Evolutionary conservation across 2,113 vertebrate species (phyloP), one percentile per base, ranked within the genome.

Genomic region (Galemys pyrenaicus): DNA sequence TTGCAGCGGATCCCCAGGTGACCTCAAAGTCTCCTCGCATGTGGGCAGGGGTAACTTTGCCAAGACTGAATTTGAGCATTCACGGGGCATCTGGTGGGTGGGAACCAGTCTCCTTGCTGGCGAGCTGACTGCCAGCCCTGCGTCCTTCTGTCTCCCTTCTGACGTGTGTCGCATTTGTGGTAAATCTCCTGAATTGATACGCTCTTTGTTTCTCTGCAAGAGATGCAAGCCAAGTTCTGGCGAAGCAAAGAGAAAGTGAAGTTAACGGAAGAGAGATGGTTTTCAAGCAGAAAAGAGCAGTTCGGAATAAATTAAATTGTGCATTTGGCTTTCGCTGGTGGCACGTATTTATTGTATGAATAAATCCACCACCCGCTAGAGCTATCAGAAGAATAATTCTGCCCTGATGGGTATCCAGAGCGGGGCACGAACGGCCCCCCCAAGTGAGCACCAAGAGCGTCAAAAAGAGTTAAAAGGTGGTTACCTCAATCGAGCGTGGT

Each of bases 241-340:
- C 24, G 46, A 92, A 68, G 75, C 3, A 3, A 65, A 83, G 87
- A 79, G 67, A 37, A 83, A 89, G 96, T 56, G 15, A 64, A 79
- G 20, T 80, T 39, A 74, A 44, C 3, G 3, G 90, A 87, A 93
- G 84, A 93, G 62, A 71, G 60, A 79, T 95, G 67, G 60, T 73
- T 92, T 87, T 87, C 87, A 28, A 85, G 54, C 54, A 82, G 91
- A 64, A 93, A 90, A 94, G 91, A 94, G 65, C 84, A 71, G 84
- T 77, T 49, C 80, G 77, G 94, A 90, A 95, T 92, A 93, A 84
- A 94, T 96, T 94, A 87, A 96, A 96, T 87, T 62, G 80, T 89
- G 60, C 84, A 49, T 95, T 96, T 96, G 91, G 84, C 92, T 89
- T 94, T 94, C 60, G 71, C 92, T 44, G 82, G 94, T 90, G 91